phyloP scores from a whole-genome alignment of 2,113 vertebrate genomes.

The Martes martes region DNA sequence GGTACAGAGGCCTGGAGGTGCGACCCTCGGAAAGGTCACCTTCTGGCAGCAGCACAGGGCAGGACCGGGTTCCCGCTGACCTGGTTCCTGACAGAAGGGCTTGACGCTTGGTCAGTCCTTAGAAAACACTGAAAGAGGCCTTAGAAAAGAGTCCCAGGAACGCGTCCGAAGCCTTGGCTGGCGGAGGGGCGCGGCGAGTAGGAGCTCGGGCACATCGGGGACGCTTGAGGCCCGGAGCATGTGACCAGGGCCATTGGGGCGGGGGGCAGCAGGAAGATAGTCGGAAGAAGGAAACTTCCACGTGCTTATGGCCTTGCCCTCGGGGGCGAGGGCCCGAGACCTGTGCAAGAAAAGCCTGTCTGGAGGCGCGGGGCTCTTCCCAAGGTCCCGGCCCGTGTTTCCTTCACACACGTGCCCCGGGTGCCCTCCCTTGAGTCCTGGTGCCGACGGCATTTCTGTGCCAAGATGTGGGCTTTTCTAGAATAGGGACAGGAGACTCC shows the following conservation, averaged over 20 bases:
- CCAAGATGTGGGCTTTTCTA: background rate
- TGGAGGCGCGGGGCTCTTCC: background rate
- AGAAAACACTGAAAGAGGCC: background rate
- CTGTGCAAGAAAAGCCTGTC: background rate
- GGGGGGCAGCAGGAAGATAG: background rate
- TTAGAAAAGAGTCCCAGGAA: background rate
- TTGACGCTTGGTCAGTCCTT: background rate
- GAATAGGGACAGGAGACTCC: background rate
- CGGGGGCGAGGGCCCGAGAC: too few relatives aligned
- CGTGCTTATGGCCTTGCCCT: background rate
- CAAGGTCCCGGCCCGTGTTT: too few relatives aligned
- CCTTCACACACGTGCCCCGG: background rate
- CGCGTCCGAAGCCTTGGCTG: background rate
- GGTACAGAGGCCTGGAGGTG: background rate
- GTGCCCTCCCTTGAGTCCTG: background rate
- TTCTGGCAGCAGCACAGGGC: background rate
- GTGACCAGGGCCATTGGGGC: background rate
- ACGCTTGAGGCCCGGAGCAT: background rate
- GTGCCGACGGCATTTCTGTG: background rate
- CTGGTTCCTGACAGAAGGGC: background rate
- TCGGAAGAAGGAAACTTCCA: background rate
- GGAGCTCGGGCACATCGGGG: background rate
- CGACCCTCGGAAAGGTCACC: background rate
- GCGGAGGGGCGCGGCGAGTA: too few relatives aligned
- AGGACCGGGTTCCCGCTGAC: background rate